Evolutionary conservation across 2,113 vertebrate species (phyloP).

Genomic region (Leptocoma aspasia): DNA sequence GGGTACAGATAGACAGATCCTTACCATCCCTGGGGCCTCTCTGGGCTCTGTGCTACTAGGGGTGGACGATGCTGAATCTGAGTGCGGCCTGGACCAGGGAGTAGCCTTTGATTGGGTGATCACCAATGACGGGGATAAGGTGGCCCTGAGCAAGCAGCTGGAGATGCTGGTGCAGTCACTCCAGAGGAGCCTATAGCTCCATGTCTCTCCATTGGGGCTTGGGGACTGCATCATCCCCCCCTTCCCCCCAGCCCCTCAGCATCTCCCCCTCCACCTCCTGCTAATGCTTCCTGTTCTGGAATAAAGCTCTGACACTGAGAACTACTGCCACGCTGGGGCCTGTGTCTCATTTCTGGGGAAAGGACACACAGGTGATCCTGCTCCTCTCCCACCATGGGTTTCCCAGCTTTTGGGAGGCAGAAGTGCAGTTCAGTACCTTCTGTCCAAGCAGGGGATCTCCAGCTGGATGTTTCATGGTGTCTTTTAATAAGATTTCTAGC

Average conservation of each 20-base stretch:
- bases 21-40: neutral
- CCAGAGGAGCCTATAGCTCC: neutral
- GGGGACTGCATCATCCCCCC: neutral
- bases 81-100: constrained; percentile 86
- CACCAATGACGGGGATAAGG: constrained; percentile 73
- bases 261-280: neutral
- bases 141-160: constrained; percentile 75
- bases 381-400: accelerated
- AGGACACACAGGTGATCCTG: neutral
- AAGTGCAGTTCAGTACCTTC: neutral
- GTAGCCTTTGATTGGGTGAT: constrained; percentile 83
- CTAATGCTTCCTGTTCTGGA: neutral
- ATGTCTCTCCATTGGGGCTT: neutral
- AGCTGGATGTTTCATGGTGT: neutral
- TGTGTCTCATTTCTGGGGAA: neutral
- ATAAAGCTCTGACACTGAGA: neutral
- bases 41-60: neutral
- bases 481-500: constrained; percentile 9
- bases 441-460: neutral
- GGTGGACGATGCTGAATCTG: constrained; percentile 86
- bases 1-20: neutral
- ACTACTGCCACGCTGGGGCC: accelerated
- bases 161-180: constrained; percentile 64
- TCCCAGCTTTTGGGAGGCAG: neutral
- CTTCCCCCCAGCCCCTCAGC: neutral